A percentile compares a stretch with the other conserved stretches of the same genome.
Evolutionary conservation across 2,113 vertebrate species (phyloP).

Genomic region (Cephalopholis sonnerati): DNA sequence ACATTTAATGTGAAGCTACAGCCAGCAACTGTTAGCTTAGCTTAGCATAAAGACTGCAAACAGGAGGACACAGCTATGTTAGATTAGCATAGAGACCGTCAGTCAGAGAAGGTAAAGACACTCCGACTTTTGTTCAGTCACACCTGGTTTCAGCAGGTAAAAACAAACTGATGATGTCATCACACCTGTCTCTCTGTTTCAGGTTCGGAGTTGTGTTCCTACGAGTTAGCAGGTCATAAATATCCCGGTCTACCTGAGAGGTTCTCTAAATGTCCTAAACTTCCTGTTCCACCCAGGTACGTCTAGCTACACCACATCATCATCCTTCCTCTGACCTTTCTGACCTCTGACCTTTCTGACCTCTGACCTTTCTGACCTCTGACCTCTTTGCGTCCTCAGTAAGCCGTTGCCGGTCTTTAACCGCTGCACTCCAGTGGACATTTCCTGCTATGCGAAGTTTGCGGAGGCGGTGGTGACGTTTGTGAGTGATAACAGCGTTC

Average conservation of each 20-base stretch:
- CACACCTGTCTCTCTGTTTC: slow-evolving; percentile 13
- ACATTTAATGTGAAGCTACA: too few species aligned
- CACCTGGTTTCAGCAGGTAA: neutral
- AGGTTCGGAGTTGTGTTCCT: slow-evolving; percentile 94
- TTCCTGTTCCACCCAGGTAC: slow-evolving; percentile 96
- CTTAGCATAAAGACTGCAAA: too few species aligned
- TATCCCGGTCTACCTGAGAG: slow-evolving; percentile 88
- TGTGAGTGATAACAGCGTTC: slow-evolving; percentile 95
- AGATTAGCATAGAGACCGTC: too few species aligned
- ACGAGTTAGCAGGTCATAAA: slow-evolving; percentile 89
- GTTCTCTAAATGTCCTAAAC: slow-evolving; percentile 92
- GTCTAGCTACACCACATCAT: slow-evolving; percentile 5
- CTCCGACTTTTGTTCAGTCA: too few species aligned
- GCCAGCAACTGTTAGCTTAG: too few species aligned
- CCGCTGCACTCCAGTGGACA: slow-evolving; percentile 97
- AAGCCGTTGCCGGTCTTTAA: slow-evolving; percentile 96
- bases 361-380: neutral
- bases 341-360: neutral
- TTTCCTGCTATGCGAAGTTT: slow-evolving; percentile 97
- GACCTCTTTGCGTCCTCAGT: slow-evolving; percentile 66
- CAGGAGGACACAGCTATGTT: too few species aligned
- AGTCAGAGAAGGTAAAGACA: too few species aligned
- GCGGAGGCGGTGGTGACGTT: slow-evolving; percentile 97
- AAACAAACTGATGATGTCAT: neutral
- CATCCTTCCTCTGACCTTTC: neutral